These are phyloP conservation scores for Choristoneura fumiferana DNA, from an alignment of 1,140 invertebrate genomes.

Conservation along the genomic window DNA sequence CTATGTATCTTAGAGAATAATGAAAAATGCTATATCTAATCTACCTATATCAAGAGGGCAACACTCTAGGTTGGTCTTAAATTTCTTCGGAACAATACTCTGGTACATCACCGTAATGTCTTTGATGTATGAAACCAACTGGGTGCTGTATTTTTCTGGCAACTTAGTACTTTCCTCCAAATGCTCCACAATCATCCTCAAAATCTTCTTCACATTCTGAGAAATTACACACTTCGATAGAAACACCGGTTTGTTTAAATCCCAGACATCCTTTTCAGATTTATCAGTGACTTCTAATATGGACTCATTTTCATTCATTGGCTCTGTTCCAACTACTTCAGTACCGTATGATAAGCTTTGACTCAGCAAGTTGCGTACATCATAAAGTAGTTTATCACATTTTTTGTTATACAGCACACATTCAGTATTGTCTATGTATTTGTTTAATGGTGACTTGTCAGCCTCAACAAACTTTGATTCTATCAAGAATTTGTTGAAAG, in stretches of 20 bases:
- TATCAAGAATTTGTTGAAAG: constrained; percentile 69
- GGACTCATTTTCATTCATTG: constrained; percentile 47
- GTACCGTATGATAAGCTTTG: constrained; percentile 59
- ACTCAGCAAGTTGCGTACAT: constrained; percentile 52
- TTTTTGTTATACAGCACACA: constrained; percentile 68
- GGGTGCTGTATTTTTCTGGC: constrained; percentile 54
- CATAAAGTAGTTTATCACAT: constrained; percentile 65
- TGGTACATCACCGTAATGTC: constrained; percentile 72
- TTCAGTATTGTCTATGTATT: constrained; percentile 65
- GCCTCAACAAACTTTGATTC: constrained; percentile 67
- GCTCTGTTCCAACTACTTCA: constrained; percentile 41
- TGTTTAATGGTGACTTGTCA: constrained; percentile 57
- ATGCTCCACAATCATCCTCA: constrained; percentile 60
- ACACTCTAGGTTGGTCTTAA: constrained; percentile 62
- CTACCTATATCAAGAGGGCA: constrained; percentile 72
- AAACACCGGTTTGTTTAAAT: constrained; percentile 59
- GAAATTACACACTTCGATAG: constrained; percentile 68
- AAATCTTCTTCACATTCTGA: constrained; percentile 61
- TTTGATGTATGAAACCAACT: constrained; percentile 60
- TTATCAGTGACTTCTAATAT: constrained; percentile 50
- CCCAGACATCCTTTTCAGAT: constrained; percentile 36
- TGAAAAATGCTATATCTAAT: no score
- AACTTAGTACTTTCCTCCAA: constrained; percentile 64
- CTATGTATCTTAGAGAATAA: no score
- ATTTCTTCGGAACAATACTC: constrained; percentile 62